Evolutionary conservation across 2,113 vertebrate genomes (phyloP).

Genomic region (Colaptes auratus): DNA sequence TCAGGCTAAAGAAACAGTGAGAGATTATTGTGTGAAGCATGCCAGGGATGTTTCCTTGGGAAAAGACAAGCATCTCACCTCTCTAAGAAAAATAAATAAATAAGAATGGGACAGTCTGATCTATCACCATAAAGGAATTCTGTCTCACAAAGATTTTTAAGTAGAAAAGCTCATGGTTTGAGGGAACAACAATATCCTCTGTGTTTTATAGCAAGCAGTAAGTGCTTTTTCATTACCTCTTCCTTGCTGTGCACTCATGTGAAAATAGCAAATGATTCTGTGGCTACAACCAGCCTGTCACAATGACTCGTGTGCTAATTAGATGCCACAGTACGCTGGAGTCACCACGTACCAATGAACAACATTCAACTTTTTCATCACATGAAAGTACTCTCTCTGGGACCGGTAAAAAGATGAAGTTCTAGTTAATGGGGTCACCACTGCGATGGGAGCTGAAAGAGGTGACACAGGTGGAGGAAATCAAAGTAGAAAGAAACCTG

Average conservation of each 20-base stretch:
- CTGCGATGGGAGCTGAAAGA: not conserved
- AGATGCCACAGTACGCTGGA: not conserved
- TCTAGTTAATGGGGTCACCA: not conserved
- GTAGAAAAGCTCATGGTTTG: not conserved
- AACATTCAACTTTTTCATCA: not conserved
- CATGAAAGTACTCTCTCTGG: not conserved
- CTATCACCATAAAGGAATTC: not conserved
- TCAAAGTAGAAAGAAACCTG: not conserved
- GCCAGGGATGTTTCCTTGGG: not conserved
- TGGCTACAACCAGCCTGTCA: not conserved
- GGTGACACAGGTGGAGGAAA: not conserved
- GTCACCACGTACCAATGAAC: not conserved
- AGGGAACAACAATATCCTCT: not conserved
- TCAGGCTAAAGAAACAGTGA: not conserved
- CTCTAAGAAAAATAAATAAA: not conserved
- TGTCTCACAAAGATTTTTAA: not conserved
- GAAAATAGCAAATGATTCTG: not conserved
- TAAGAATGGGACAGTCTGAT: not conserved
- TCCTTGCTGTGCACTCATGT: not conserved
- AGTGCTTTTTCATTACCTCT: not conserved
- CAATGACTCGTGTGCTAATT: not conserved
- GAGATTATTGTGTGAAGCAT: not conserved
- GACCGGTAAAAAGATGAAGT: not conserved
- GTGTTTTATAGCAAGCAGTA: not conserved
- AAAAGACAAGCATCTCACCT: not conserved